Evolutionary conservation across 2,888 invertebrate genomes (phyloP).

Genomic region (Conistra vaccinii): DNA sequence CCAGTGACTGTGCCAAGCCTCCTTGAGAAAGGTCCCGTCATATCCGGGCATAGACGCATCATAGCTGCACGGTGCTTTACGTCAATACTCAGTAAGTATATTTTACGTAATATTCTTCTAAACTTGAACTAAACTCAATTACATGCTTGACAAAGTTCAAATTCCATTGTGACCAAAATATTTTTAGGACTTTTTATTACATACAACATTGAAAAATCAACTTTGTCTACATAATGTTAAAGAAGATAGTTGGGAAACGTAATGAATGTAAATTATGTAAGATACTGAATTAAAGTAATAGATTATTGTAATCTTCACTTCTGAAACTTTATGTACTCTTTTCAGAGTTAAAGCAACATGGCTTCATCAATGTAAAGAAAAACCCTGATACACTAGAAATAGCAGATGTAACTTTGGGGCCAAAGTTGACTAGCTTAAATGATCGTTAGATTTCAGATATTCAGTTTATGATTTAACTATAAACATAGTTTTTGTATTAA

Average conservation of each 20-base stretch:
- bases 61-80: conserved; percentile 82
- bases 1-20: conserved; percentile 74
- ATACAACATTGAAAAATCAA: background rate
- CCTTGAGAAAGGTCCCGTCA: conserved; percentile 72
- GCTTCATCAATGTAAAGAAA: conserved; percentile 78
- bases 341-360: conserved; percentile 84
- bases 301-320: background rate
- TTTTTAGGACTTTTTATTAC: background rate
- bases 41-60: conserved; percentile 70
- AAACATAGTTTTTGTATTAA: conserved; percentile 32
- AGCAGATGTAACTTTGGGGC: conserved; percentile 75
- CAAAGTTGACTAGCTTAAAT: conserved; percentile 66
- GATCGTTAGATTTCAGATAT: conserved; percentile 36
- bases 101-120: conserved; percentile 2
- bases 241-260: background rate
- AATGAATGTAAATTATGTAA: background rate
- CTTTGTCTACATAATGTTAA: background rate
- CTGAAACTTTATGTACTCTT: conserved; percentile 1
- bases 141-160: background rate
- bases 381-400: conserved; percentile 78
- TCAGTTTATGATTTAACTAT: background rate
- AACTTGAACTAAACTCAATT: background rate
- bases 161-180: background rate
- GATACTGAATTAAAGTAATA: background rate
- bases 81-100: conserved; percentile 82